These are phyloP conservation scores for Columbina picui DNA, from an alignment of 2,113 vertebrate genomes.

Conservation along the genomic window DNA sequence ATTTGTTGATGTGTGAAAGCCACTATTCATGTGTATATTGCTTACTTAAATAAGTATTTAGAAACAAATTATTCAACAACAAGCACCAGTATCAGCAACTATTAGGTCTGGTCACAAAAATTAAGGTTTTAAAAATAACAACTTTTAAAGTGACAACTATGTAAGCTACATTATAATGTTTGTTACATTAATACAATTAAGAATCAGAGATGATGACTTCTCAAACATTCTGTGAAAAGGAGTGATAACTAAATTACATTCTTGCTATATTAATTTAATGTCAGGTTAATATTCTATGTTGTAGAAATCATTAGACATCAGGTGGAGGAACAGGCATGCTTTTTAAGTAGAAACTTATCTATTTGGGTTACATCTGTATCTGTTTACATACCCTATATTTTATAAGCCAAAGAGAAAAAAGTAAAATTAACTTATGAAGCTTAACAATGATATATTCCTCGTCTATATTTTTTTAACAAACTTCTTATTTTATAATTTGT, in stretches of 20 bases:
- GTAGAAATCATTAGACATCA: not conserved
- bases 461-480: not conserved
- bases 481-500: not conserved
- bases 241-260: not conserved
- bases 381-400: not conserved
- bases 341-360: not conserved
- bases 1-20: not conserved
- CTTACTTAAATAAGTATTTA: not conserved
- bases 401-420: not conserved
- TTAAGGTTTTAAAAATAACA: not conserved
- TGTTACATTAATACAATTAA: not conserved
- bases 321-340: not conserved
- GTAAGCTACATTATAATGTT: not conserved
- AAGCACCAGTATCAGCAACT: not conserved
- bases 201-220: not conserved
- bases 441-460: not conserved
- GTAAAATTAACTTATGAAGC: not conserved
- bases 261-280: not conserved
- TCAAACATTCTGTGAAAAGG: not conserved
- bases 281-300: not conserved
- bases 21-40: not conserved
- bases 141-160: not conserved
- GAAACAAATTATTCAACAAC: not conserved
- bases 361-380: not conserved
- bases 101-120: not conserved